phyloP scores from a whole-genome alignment of 2,113 vertebrate species.

The Cavia porcellus region DNA sequence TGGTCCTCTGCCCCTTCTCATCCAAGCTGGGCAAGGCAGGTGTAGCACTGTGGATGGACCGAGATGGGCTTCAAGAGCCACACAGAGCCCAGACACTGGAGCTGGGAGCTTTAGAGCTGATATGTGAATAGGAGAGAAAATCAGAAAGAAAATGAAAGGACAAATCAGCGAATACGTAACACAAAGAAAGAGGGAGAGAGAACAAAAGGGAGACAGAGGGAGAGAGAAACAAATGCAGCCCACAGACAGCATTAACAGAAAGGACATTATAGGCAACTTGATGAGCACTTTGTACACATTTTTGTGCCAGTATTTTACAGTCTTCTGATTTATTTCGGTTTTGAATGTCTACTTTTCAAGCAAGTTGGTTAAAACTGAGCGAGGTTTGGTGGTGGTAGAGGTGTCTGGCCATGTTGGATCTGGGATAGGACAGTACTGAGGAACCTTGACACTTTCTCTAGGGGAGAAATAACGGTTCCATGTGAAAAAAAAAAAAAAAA shows the following conservation, averaged over 20 bases:
- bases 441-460: constrained; percentile 47
- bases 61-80: background rate
- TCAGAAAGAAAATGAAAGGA: background rate
- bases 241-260: constrained; percentile 60
- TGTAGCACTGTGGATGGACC: background rate
- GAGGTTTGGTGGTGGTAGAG: background rate
- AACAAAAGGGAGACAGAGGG: background rate
- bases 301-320: constrained; percentile 75
- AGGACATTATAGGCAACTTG: constrained; percentile 67
- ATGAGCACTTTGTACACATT: constrained; percentile 77
- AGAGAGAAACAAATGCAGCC: background rate
- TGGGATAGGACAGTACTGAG: constrained; percentile 5
- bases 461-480: background rate
- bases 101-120: constrained; percentile 55
- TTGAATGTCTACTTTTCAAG: constrained; percentile 78
- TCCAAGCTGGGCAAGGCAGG: background rate
- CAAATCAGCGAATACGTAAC: background rate
- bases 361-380: constrained; percentile 67
- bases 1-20: background rate
- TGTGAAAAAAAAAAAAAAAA: background rate
- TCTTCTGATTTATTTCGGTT: constrained; percentile 69
- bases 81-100: background rate
- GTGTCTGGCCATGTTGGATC: background rate
- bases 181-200: background rate
- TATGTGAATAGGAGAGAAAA: background rate